A percentile compares a stretch with the other conserved stretches of the same genome.
These are phyloP conservation scores for Lucinisca nassula DNA, from an alignment of 2,888 invertebrate species.

Conservation along the genomic window DNA sequence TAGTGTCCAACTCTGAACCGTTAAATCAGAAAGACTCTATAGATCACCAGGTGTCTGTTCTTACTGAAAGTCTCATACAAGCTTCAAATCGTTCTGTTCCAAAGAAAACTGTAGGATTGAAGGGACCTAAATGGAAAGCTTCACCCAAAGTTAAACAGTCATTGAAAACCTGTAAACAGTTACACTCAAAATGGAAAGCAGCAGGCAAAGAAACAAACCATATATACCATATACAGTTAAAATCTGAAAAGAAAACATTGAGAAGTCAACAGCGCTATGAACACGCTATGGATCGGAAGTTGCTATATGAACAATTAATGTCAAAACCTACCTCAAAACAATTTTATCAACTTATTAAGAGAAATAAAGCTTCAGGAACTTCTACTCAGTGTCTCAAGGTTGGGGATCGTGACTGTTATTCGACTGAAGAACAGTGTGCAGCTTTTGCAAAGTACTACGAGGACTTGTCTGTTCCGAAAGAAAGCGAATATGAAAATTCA, in stretches of 20 bases:
- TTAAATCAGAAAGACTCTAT: not conserved
- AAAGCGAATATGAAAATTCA: not conserved
- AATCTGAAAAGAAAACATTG: not conserved
- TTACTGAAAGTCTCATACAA: not conserved
- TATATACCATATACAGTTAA: not conserved
- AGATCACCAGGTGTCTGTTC: not conserved
- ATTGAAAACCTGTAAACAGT: not conserved
- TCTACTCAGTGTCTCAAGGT: not conserved
- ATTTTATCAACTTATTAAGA: not conserved
- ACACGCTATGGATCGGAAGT: not conserved
- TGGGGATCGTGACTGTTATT: not conserved
- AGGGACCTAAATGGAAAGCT: not conserved
- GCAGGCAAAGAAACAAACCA: not conserved
- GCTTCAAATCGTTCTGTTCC: not conserved
- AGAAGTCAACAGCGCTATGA: not conserved
- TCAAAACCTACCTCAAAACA: not conserved
- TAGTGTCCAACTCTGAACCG: not conserved
- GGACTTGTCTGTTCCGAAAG: not conserved
- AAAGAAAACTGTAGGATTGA: not conserved
- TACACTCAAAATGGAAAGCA: not conserved
- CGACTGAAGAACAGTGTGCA: not conserved
- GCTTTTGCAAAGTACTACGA: not conserved
- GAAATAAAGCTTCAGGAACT: not conserved
- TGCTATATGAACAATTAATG: constrained; percentile 9
- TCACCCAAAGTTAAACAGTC: not conserved